Base-by-base conservation (phyloP, 2,888 invertebrate species). In the Rhagonycha fulva region DNA sequence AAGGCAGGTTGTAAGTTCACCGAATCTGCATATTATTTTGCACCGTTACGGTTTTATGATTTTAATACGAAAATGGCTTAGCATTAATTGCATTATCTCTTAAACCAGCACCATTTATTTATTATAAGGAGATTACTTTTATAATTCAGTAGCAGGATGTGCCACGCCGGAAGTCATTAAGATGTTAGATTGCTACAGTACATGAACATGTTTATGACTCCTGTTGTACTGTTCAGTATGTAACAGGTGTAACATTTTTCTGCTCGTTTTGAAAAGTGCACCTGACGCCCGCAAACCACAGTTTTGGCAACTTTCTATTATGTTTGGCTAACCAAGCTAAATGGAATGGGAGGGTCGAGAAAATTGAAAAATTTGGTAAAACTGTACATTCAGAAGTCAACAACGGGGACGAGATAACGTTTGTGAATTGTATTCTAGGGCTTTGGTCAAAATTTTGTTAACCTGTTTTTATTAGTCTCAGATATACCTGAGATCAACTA, bases 141-240 rank as follows among this genome's bases (percentile, higher is more conserved):
- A 77, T 77, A 77, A 77, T 75, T 77, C 77, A 72, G 77, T 72
- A 77, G 77, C 77, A 72, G 77, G 77, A 77, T 75, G 74, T 77
- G 75, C 77, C 70, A 71, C 75, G 72, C 77, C 77, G 77, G 74
- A 74, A 69, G 61, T 74, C 74, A 68, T 77, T 77, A 67, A 77
- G 77, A 77, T 77, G 61, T 30, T 70, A 77, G 76, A 76, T 76
- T 30, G 73, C 62, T n/a, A 74, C 74, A 70, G 70, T 72, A 71
- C 70, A 70, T 11, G 73, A 30, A 62, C 73, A 61, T 68, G 72
- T 73, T 69, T 14, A 70, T 71, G 67, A 61, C 47, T 32, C 70
- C 68, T 30, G 26, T 26, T 62, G 63, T 63, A 63, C 24, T 24
- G 11, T 23, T 32, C 62, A 7, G 19, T 14, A 68, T 63, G 28